Base-by-base conservation (phyloP, 2,888 invertebrate species). In the Oxytorus armatus region DNA sequence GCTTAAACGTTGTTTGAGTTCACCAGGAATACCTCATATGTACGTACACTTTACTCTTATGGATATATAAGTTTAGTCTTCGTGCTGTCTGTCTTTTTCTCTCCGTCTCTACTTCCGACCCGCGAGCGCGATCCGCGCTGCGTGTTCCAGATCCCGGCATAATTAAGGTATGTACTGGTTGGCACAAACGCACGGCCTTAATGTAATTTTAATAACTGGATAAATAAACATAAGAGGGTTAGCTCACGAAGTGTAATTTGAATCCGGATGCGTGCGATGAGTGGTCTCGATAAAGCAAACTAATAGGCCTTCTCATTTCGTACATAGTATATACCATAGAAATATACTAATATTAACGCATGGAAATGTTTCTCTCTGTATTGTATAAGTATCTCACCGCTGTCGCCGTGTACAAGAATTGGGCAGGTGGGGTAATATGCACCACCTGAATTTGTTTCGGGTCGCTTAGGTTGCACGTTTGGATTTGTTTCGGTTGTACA, bases 191-290 rank as follows among this genome's bases (percentile, higher is more conserved):
- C 81, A 70, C 82, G 85, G 84, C 85, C 89, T 89, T 91, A 90
- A 92, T 92, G 92, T 89, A 89, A 88, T 91, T 92, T 91, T 92
- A 92, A 92, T 92, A 92, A 92, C 91, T 91, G 89, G 91, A 90
- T 92, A 92, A 92, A 92, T 92, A 92, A 92, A 92, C 91, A 91
- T 92, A 92, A 92, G 80, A 77, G 90, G 88, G 86, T 85, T 88
- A 89, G 87, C 59, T 69, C 88, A 88, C 85, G 87, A 87, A 87
- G 87, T 89, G 90, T 89, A 91, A 92, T 92, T 92, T 91, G 90
- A 92, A 92, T 92, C 92, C 92, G 92, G 92, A 92, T 91, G 91
- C 87, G 88, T 85, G 66, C 87, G 92, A 92, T 92, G 89, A 90
- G 88, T 88, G 86, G 86, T 87, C 88, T 90, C 88, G 92, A 92